These are phyloP conservation scores for Pangasius mekongensis DNA, from an alignment of 2,797 vertebrate species.

Conservation along the genomic window DNA sequence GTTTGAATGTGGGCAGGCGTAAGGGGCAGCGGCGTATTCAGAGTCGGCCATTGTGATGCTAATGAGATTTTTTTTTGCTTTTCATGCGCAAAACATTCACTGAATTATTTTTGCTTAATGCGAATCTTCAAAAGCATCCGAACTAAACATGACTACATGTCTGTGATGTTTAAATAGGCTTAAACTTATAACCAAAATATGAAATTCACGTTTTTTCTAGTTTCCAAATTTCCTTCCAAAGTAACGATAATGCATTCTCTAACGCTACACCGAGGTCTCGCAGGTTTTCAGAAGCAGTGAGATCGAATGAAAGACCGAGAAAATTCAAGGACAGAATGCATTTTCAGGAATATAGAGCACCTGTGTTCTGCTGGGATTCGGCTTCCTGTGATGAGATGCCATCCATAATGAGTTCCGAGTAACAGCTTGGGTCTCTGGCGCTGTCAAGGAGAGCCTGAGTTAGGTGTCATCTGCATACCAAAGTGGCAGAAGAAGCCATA, in stretches of 20 bases:
- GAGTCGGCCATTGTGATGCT: constrained; percentile 60
- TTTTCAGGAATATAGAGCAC: background rate
- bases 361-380: background rate
- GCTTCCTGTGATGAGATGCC: background rate
- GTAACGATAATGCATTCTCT: background rate
- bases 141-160: constrained; percentile 15
- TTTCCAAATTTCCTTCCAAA: too few relatives aligned
- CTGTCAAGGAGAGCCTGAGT: background rate
- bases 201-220: background rate
- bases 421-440: background rate
- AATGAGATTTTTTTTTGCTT: constrained; percentile 47
- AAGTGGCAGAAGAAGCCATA: background rate
- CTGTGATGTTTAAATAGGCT: background rate
- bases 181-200: background rate
- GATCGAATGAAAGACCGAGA: background rate
- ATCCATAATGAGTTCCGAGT: background rate
- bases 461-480: background rate
- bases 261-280: background rate
- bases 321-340: background rate
- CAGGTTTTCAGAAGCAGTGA: background rate
- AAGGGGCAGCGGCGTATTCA: constrained; percentile 38
- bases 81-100: constrained; percentile 33
- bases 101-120: constrained; percentile 38
- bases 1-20: constrained; percentile 45
- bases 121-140: constrained; percentile 43